phyloP scores from a whole-genome alignment of 1,140 invertebrate species.

The Acarapis woodi region DNA sequence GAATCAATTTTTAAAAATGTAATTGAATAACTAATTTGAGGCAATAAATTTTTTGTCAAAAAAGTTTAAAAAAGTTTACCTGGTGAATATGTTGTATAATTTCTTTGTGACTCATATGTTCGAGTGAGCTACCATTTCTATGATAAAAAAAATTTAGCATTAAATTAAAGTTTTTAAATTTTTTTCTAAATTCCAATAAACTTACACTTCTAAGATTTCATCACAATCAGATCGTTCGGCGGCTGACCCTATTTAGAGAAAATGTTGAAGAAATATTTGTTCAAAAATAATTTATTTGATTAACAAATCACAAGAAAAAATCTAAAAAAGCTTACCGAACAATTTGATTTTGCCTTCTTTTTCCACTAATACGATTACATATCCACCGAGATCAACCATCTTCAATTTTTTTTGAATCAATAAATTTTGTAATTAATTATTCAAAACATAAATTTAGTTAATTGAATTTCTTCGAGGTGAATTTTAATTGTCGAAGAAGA shows the following conservation, averaged over 20 bases:
- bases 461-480: no score
- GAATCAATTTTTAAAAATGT: neutral
- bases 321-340: conserved; percentile 37
- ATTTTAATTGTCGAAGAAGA: no score
- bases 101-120: conserved; percentile 57
- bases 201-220: conserved; percentile 86
- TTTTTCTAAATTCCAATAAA: no score
- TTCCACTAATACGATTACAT: conserved; percentile 79
- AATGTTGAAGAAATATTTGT: no score
- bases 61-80: conserved; percentile 22
- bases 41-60: neutral
- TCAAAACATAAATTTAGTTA: no score
- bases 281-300: no score
- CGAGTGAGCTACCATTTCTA: conserved; percentile 59
- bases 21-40: neutral
- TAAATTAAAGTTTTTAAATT: no score
- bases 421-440: no score
- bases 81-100: conserved; percentile 76
- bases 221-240: conserved; percentile 70
- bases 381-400: conserved; percentile 72
- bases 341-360: conserved; percentile 76
- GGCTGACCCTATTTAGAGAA: conserved; percentile 52
- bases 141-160: no score
- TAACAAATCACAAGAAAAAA: neutral
- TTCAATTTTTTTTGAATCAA: no score